Conservation (phyloP, 1,140 invertebrate genomes). For the Matsumurasca onukii region DNA sequence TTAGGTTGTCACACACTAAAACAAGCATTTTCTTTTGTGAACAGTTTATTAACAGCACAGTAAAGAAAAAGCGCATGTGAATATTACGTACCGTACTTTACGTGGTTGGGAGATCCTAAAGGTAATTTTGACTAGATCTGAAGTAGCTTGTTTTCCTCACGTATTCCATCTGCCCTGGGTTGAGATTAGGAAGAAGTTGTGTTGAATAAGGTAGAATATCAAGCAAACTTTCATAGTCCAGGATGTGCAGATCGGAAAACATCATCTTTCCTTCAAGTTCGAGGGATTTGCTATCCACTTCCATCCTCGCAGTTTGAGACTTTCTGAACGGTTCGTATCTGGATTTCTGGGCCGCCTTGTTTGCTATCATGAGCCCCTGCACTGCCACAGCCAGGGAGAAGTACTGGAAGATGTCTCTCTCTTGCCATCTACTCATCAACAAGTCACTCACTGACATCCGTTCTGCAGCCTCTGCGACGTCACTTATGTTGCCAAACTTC, state of each 20-base stretch:
- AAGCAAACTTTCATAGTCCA: conserved; percentile 1
- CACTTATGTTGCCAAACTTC: conserved; percentile 61
- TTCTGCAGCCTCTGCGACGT: conserved; percentile 56
- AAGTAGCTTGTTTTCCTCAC: neutral
- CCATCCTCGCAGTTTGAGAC: conserved; percentile 1
- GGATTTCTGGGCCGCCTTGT: conserved; percentile 54
- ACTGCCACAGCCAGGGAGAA: conserved; percentile 59
- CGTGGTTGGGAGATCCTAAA: no score
- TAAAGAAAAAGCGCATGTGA: no score
- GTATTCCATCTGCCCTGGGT: neutral
- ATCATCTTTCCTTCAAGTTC: conserved; percentile 5
- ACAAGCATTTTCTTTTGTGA: no score
- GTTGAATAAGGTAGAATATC: conserved; percentile 9
- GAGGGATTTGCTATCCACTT: neutral
- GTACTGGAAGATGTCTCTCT: conserved; percentile 54
- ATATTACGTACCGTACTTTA: no score
- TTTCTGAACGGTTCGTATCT: conserved; percentile 11
- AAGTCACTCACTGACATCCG: conserved; percentile 62
- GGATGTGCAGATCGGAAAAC: conserved; percentile 1
- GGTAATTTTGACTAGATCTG: conserved; percentile 10
- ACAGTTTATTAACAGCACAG: no score
- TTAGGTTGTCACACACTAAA: no score
- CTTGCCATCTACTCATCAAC: conserved; percentile 62
- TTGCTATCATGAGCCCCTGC: conserved; percentile 67
- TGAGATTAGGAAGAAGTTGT: neutral